Evolutionary conservation across 2,797 vertebrate genomes (phyloP).

Genomic region (Siniperca undulata): DNA sequence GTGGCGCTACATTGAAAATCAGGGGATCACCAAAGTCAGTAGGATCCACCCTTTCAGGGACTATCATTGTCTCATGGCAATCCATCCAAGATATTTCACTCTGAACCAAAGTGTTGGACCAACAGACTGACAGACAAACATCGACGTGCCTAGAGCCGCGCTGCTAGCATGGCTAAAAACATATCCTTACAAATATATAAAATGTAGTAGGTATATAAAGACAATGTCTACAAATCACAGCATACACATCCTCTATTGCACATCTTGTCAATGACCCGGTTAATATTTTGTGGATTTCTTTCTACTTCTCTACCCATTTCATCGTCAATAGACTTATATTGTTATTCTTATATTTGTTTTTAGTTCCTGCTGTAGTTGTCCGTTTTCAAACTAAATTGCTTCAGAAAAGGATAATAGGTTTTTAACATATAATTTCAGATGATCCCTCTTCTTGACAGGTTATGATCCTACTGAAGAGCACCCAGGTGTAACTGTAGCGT

Average conservation of each 20-base stretch:
- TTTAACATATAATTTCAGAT: neutral
- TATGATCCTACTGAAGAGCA: constrained; percentile 32
- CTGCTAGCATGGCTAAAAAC: neutral
- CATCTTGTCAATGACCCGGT: neutral
- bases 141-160: too few relatives aligned
- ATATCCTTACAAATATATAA: neutral
- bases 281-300: neutral
- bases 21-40: too few relatives aligned
- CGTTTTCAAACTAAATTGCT: neutral
- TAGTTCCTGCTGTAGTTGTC: neutral
- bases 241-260: neutral
- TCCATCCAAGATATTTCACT: too few relatives aligned
- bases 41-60: too few relatives aligned
- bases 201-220: neutral
- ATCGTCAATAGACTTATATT: neutral
- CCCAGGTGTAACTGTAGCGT: constrained; percentile 13
- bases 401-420: neutral
- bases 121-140: too few relatives aligned
- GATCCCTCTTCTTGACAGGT: constrained; percentile 53
- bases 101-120: too few relatives aligned
- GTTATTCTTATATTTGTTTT: neutral
- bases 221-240: neutral
- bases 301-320: neutral
- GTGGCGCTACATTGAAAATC: too few relatives aligned
- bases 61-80: too few relatives aligned